Percentiles rank a stretch among this genome's conserved stretches.
Conservation (phyloP, 2,797 vertebrate genomes). For the Chrosomus eos region DNA sequence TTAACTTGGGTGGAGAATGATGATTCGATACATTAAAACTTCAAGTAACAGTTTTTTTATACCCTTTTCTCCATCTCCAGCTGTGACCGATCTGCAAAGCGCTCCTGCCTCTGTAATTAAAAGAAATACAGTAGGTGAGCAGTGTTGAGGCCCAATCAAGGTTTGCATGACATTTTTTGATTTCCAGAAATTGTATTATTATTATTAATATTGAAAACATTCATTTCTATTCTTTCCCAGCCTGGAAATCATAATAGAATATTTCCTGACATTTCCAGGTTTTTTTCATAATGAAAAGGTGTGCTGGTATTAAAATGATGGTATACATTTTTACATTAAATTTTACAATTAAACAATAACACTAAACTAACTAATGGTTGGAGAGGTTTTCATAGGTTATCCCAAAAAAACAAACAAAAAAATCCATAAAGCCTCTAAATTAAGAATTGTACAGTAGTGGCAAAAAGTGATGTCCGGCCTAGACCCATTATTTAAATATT, state of each 20-base stretch:
- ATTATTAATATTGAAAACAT: neutral
- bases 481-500: neutral
- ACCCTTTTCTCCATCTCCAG: conserved; percentile 99
- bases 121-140: conserved; percentile 40
- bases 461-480: neutral
- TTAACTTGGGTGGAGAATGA: neutral
- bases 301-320: neutral
- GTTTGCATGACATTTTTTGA: neutral
- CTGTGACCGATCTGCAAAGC: conserved; percentile 95
- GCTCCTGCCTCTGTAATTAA: conserved; percentile 92
- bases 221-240: neutral
- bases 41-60: conserved; percentile 63
- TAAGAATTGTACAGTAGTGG: too few relatives aligned
- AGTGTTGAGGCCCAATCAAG: neutral
- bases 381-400: neutral
- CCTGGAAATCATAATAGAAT: neutral
- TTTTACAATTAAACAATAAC: neutral
- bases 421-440: too few relatives aligned
- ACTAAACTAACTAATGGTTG: neutral
- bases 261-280: neutral
- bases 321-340: neutral
- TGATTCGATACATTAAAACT: neutral
- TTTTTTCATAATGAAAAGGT: neutral
- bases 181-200: neutral
- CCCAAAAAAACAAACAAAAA: neutral